Conservation (phyloP, 2,797 vertebrate genomes). For the Phoxinus dragarum region DNA sequence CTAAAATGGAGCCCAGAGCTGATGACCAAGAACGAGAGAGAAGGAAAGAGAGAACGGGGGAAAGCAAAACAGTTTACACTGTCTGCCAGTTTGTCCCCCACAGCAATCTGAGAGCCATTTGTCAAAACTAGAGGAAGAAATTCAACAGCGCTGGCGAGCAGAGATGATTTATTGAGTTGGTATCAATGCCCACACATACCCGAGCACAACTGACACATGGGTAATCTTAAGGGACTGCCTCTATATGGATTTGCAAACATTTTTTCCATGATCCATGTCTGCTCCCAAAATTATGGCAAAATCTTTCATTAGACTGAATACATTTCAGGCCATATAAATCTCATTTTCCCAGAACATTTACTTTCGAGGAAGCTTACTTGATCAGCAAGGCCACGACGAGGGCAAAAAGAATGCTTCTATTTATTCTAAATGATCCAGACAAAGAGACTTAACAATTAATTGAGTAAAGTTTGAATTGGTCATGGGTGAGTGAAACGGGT, state of each 20-base stretch:
- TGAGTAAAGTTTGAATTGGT: conserved; percentile 29
- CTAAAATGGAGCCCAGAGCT: conserved; percentile 36
- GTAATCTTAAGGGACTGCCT: conserved; percentile 27
- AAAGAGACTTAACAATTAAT: conserved; percentile 35
- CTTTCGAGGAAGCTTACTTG: not conserved
- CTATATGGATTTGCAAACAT: conserved; percentile 38
- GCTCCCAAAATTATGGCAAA: conserved; percentile 11
- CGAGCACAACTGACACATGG: conserved; percentile 39
- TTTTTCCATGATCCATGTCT: conserved; percentile 25
- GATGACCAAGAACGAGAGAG: conserved; percentile 26
- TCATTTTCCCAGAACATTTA: not conserved
- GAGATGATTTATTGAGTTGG: conserved; percentile 60
- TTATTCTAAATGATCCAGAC: conserved; percentile 30
- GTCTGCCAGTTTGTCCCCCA: conserved; percentile 54
- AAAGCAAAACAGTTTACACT: conserved; percentile 55
- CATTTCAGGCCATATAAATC: not conserved
- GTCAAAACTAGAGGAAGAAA: conserved; percentile 62
- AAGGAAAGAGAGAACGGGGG: conserved; percentile 23
- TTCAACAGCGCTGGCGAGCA: conserved; percentile 35
- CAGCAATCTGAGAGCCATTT: conserved; percentile 67
- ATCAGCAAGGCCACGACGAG: not conserved
- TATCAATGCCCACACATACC: conserved; percentile 44
- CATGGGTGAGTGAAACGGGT: conserved; percentile 11
- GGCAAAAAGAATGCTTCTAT: not conserved
- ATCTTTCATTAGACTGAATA: conserved; percentile 1